Base-by-base conservation (phyloP, 2,113 vertebrate genomes). In the Glaucidium brasilianum region DNA sequence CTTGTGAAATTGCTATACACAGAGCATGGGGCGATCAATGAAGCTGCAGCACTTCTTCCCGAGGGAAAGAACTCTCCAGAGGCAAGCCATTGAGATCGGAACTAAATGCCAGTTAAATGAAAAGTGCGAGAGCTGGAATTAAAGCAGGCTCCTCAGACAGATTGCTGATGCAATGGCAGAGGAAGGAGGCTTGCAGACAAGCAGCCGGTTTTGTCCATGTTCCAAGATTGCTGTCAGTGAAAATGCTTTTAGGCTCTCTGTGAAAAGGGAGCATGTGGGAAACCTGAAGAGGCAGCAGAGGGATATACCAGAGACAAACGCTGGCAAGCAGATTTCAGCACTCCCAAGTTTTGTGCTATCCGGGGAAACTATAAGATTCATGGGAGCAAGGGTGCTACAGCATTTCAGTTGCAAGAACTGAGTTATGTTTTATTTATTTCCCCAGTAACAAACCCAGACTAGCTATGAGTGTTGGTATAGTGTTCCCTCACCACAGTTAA, bases 1-100 rank as follows among this genome's bases (percentile, higher is more conserved):
- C 43, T 69, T 85, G 88, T 90, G 92, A 92, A 90, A 96, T 91
- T 71, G 91, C 93, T 92, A 16, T 52, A 63, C 55, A 15, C 66
- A 69, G 87, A 76, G 66, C n/a, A 64, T 0, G 5, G 45, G 45
- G 35, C 1, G 12, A 94, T 95, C 93, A 88, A 35, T 94, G 92
- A 32, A 79, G 43, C 85, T 41, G 69, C 0, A 0, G 81, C 43
- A 3, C 75, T 90, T 66, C 90, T 96, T 96, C 93, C 63, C 20
- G 3, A 76, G 71, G 92, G 96, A 88, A 60, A 37, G 78, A 76
- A 15, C 47, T 90, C 66, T 93, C 90, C 74, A 58, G 89, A 68
- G 80, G 53, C 62, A 60, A 56, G 29, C 21, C n/a, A 11, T 34
- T 49, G 87, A 50, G 81, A 75, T 47, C 0, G 15, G 63, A 92